Evolutionary conservation across 2,797 vertebrate genomes (phyloP), one percentile per base, ranked within the genome.

Genomic region (Odontamblyopus rebecca): DNA sequence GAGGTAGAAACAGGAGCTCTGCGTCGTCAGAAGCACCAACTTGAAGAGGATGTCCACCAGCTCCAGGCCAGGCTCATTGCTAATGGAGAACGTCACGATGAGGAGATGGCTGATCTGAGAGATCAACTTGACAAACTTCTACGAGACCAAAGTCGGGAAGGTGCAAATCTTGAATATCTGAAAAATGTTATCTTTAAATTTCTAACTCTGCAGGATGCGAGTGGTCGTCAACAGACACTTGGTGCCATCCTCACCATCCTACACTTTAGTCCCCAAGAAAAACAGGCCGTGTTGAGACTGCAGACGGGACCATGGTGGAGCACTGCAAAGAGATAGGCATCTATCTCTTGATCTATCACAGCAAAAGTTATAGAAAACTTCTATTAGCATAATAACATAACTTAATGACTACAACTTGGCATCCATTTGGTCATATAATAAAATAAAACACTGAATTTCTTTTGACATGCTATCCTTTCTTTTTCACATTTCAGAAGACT

Each of bases 101-200:
- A 98, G 79, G 95, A 97, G 81, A 77, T 74, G 0, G 44, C 77
- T 0, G 76, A 62, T 0, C 92, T 98, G 2, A 93, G 83, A 2
- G 86, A 13, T 0, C 85, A 89, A 29, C 86, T 98, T 0, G 94
- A 96, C 79, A 97, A 98, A 81, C 89, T 76, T 8, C 68, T 76
- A n/a, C 75, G 98, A 1, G 96, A 98, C 63, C 94, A 83, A 85
- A 93, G 92, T 82, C 84, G 98, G 2, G 97, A 99, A 19, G 97
- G 98, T 0, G 96, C 97, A 87, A 98, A 98, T 89, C 84, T 99
- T 87, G 98, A 99, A 74, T 99, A 99, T 86, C 95, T 99, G 71
- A 99, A 99, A 82, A 99, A 99, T 77, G 91, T 99, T 4, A 91
- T 97, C 77, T 96, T 93, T 73, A 91, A 93, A 30, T 99, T 98